These are phyloP conservation scores for Ophioninae sp. DNA, from an alignment of 2,888 invertebrate species.

Conservation along the genomic window DNA sequence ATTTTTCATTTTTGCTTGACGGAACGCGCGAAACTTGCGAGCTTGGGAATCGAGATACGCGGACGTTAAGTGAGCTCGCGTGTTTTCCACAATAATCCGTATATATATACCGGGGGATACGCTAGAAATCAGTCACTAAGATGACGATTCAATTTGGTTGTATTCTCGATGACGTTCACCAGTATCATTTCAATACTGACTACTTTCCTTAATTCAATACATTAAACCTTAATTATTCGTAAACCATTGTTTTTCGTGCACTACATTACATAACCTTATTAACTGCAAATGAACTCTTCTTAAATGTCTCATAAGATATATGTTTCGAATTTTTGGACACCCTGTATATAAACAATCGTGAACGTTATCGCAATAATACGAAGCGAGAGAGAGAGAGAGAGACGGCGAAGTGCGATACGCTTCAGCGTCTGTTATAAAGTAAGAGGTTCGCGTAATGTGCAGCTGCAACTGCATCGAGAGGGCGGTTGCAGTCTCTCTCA, in stretches of 20 bases:
- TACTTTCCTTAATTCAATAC: no score
- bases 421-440: conserved; percentile 31
- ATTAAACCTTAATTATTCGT: no score
- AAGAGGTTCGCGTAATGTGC: conserved; percentile 59
- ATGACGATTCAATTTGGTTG: no score
- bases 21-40: conserved; percentile 34
- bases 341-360: neutral
- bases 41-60: conserved; percentile 52
- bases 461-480: conserved; percentile 64
- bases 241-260: no score
- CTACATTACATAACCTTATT: no score
- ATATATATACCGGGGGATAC: neutral
- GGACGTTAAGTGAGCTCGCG: conserved; percentile 54
- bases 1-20: neutral
- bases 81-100: conserved; percentile 45
- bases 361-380: conserved; percentile 28
- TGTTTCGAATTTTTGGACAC: neutral
- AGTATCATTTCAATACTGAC: no score
- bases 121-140: no score
- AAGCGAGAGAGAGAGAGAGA: conserved; percentile 23
- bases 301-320: neutral
- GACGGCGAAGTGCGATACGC: conserved; percentile 51
- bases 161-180: no score
- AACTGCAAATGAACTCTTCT: no score
- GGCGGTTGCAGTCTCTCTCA: conserved; percentile 49